phyloP scores from a whole-genome alignment of 2,113 vertebrate species.

The Butorides virescens region DNA sequence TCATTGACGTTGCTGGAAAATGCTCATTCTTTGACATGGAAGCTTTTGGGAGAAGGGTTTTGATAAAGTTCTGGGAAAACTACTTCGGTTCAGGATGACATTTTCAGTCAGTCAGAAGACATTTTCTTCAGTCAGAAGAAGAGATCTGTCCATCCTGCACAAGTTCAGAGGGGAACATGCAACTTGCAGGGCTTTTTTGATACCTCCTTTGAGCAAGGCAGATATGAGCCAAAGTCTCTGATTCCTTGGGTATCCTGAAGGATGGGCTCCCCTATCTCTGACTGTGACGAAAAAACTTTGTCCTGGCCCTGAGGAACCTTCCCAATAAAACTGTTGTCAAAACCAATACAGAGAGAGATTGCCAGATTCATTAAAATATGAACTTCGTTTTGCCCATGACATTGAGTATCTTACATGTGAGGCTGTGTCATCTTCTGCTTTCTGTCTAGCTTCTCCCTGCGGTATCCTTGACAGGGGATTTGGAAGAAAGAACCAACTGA shows the following conservation, averaged over 20 bases:
- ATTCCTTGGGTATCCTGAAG: not conserved
- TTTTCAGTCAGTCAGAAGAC: too few species aligned
- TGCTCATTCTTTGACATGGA: not conserved
- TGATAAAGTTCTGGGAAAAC: not conserved
- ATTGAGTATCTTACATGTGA: not conserved
- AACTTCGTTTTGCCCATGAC: not conserved
- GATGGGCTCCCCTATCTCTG: not conserved
- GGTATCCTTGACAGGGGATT: not conserved
- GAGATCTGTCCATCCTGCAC: not conserved
- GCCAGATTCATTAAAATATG: not conserved
- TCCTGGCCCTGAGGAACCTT: not conserved
- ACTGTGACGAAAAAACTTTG: not conserved
- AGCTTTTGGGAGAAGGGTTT: not conserved
- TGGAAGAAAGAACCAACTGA: not conserved
- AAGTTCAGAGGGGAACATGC: not conserved
- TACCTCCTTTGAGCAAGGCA: not conserved
- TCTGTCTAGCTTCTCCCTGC: not conserved
- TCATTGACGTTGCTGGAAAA: not conserved
- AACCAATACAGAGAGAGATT: not conserved
- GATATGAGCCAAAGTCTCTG: not conserved
- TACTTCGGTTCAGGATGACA: not conserved
- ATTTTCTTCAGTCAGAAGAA: rapidly evolving
- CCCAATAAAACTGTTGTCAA: not conserved
- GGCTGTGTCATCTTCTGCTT: not conserved
- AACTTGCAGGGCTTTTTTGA: not conserved